phyloP scores from a whole-genome alignment of 2,888 invertebrate genomes.

The Drosophila bunnanda region DNA sequence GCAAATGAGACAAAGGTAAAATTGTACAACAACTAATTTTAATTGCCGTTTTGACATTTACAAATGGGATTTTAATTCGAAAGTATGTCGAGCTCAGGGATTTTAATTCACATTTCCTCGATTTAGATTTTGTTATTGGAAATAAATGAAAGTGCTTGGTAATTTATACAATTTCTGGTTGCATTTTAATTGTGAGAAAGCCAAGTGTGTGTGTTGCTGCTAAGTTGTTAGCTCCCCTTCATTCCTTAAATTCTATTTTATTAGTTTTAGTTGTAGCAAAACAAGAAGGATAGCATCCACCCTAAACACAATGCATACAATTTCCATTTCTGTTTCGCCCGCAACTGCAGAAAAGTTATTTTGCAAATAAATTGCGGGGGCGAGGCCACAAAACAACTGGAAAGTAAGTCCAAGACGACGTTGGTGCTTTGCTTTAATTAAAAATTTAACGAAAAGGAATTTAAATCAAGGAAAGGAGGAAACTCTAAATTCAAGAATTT shows the following conservation, averaged over 20 bases:
- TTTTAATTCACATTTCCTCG: neutral
- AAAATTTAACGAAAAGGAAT: slow-evolving; percentile 3
- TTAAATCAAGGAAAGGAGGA: slow-evolving; percentile 22
- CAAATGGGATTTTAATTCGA: slow-evolving; percentile 11
- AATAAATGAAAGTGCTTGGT: neutral
- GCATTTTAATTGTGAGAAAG: slow-evolving; percentile 1
- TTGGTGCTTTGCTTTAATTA: slow-evolving; percentile 28
- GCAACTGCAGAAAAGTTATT: slow-evolving; percentile 28
- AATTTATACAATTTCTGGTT: neutral
- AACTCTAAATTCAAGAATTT: neutral
- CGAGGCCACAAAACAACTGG: slow-evolving; percentile 29
- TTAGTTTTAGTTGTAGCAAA: slow-evolving; percentile 2
- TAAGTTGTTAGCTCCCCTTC: slow-evolving; percentile 10
- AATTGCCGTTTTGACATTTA: neutral
- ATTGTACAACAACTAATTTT: slow-evolving; percentile 1
- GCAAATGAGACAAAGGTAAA: slow-evolving; percentile 56
- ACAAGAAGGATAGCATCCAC: neutral
- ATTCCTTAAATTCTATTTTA: neutral
- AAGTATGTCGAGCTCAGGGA: neutral
- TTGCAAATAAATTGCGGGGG: slow-evolving; percentile 26
- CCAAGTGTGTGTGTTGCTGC: slow-evolving; percentile 3
- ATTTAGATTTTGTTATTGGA: neutral
- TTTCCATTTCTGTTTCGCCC: slow-evolving; percentile 23
- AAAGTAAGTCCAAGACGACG: slow-evolving; percentile 18
- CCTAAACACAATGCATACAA: slow-evolving; percentile 31